Conservation (phyloP, 2,888 invertebrate genomes). For the Folsomia candida region DNA sequence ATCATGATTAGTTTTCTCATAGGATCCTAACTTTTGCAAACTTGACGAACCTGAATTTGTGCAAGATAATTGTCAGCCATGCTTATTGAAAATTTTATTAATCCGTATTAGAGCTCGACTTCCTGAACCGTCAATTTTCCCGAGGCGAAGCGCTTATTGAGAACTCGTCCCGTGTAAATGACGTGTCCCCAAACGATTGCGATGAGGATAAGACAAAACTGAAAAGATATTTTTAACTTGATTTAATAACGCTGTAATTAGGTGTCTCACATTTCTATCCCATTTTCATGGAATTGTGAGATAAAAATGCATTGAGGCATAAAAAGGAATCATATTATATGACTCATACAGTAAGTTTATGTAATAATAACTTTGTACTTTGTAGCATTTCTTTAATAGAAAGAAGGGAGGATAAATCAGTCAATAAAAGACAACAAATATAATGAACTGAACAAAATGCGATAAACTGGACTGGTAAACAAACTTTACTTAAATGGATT, state of each 20-base stretch:
- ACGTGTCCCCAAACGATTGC: conserved; percentile 41
- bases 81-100: not conserved
- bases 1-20: no score
- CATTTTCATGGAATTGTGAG: not conserved
- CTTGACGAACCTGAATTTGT: conserved; percentile 46
- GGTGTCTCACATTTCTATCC: not conserved
- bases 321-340: no score
- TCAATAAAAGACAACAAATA: no score
- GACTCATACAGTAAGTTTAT: no score
- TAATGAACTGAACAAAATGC: not conserved
- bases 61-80: conserved; percentile 41
- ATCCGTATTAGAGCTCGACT: not conserved
- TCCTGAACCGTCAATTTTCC: not conserved
- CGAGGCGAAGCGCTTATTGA: conserved; percentile 29
- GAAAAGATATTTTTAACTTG: conserved; percentile 16
- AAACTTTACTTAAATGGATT: no score
- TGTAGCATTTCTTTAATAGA: no score
- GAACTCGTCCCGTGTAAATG: conserved; percentile 37
- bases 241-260: not conserved
- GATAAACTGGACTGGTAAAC: no score
- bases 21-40: no score
- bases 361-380: no score
- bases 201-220: conserved; percentile 41
- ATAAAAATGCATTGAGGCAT: no score
- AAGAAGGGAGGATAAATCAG: no score